A percentile compares a stretch with the other conserved stretches of the same genome.
These are phyloP conservation scores for Adelphocoris suturalis DNA, from an alignment of 2,888 invertebrate species.

Conservation along the genomic window DNA sequence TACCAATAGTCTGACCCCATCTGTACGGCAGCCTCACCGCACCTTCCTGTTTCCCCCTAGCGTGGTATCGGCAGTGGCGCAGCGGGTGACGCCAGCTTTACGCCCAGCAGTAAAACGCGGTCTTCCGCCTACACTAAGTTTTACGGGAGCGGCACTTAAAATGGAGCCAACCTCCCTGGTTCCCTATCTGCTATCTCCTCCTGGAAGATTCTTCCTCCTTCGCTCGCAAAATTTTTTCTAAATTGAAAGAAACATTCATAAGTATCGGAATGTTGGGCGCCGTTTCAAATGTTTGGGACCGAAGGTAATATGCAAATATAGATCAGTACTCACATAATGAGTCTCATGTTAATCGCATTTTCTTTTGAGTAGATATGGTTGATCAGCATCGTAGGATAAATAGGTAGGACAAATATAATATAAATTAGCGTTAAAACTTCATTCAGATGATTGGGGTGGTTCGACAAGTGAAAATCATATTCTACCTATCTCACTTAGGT, in stretches of 20 bases:
- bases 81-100: conserved; percentile 26
- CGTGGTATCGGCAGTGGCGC: background rate
- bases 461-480: too few species aligned
- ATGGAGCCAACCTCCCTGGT: background rate
- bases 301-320: too few species aligned
- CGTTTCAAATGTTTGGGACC: too few species aligned
- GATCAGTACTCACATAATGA: too few species aligned
- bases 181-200: background rate
- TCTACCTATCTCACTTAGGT: too few species aligned
- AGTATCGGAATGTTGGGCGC: too few species aligned
- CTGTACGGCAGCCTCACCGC: background rate
- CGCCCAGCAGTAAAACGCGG: conserved; percentile 35
- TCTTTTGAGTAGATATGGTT: too few species aligned
- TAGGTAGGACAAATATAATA: too few species aligned
- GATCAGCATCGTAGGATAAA: too few species aligned
- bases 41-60: background rate
- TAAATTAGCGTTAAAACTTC: too few species aligned
- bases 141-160: conserved; percentile 39
- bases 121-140: conserved; percentile 27
- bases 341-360: too few species aligned
- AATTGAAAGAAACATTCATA: background rate
- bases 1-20: background rate
- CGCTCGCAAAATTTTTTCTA: background rate
- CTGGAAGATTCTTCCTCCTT: background rate
- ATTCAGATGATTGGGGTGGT: too few species aligned